These are phyloP conservation scores for Crax fasciolata DNA, from an alignment of 2,797 vertebrate genomes.

Conservation along the genomic window DNA sequence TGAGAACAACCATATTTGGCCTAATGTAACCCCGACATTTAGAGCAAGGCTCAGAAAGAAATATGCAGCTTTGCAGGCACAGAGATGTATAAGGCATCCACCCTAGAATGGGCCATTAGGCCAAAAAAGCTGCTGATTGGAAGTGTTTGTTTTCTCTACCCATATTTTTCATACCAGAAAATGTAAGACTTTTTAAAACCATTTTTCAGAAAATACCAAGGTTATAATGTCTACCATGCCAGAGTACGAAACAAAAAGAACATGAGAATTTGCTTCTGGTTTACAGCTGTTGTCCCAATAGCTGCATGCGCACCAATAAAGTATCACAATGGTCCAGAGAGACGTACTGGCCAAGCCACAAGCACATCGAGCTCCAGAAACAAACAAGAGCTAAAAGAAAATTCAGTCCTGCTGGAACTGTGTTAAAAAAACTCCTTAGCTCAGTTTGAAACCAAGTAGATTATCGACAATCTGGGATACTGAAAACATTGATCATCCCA, in stretches of 20 bases:
- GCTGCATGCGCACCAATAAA: conserved; percentile 56
- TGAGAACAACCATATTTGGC: conserved; percentile 41
- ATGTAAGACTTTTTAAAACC: conserved; percentile 14
- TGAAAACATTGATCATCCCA: not conserved
- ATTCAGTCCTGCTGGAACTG: not conserved
- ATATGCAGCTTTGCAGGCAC: conserved; percentile 21
- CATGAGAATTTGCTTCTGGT: conserved; percentile 55
- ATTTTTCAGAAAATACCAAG: conserved; percentile 52
- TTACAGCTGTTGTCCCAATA: conserved; percentile 66
- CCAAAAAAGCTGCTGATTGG: conserved; percentile 17
- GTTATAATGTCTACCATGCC: conserved; percentile 18
- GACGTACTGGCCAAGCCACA: conserved; percentile 67
- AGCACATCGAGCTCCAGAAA: conserved; percentile 59
- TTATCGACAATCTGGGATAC: not conserved
- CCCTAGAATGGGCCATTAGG: not conserved
- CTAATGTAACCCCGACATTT: conserved; percentile 49
- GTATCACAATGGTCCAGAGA: conserved; percentile 49
- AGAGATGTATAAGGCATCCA: conserved; percentile 26
- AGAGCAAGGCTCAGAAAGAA: conserved; percentile 39
- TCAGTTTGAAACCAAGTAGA: not conserved
- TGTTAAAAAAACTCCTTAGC: not conserved
- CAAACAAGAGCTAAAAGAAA: conserved; percentile 52
- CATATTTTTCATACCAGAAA: conserved; percentile 48
- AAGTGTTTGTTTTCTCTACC: conserved; percentile 52
- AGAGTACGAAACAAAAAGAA: conserved; percentile 60